Evolutionary conservation across 2,113 vertebrate genomes (phyloP).

Genomic region (Electrona antarctica): DNA sequence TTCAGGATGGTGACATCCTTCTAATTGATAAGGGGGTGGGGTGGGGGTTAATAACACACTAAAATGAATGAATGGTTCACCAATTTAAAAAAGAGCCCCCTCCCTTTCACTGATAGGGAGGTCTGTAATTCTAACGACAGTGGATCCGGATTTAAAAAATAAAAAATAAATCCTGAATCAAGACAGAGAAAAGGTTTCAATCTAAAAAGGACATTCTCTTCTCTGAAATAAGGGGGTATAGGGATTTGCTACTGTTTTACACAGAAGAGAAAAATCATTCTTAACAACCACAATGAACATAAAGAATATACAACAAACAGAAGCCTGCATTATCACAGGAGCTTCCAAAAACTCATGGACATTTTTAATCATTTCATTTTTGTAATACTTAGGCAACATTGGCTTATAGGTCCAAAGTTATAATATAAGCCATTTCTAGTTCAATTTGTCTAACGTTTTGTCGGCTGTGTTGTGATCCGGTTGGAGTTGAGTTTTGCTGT

Average conservation of each 20-base stretch:
- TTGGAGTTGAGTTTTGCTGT: constrained; percentile 80
- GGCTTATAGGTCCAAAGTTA: constrained; percentile 99
- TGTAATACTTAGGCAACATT: constrained; percentile 99
- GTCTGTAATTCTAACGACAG: constrained; percentile 81
- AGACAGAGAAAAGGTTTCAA: constrained; percentile 79
- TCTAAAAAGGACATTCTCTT: constrained; percentile 83
- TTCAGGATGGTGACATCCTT: constrained; percentile 84
- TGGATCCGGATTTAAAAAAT: constrained; percentile 84
- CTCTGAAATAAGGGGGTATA: constrained; percentile 77
- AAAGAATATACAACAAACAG: constrained; percentile 81
- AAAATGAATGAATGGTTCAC: constrained; percentile 86
- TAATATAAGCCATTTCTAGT: constrained; percentile 99
- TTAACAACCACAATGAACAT: constrained; percentile 83
- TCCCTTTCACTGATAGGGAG: constrained; percentile 76
- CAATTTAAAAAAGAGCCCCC: constrained; percentile 82
- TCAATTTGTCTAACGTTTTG: constrained; percentile 86
- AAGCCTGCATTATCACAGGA: constrained; percentile 78
- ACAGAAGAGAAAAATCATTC: constrained; percentile 95
- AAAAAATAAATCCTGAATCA: constrained; percentile 82
- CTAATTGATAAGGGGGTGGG: constrained; percentile 82
- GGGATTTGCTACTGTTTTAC: constrained; percentile 93
- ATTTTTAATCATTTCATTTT: constrained; percentile 87
- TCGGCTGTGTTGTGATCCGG: constrained; percentile 86
- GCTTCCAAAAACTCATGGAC: constrained; percentile 88
- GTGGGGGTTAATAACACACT: constrained; percentile 86